phyloP scores from a whole-genome alignment of 1,140 invertebrate species.

The Marisa cornuarietis region DNA sequence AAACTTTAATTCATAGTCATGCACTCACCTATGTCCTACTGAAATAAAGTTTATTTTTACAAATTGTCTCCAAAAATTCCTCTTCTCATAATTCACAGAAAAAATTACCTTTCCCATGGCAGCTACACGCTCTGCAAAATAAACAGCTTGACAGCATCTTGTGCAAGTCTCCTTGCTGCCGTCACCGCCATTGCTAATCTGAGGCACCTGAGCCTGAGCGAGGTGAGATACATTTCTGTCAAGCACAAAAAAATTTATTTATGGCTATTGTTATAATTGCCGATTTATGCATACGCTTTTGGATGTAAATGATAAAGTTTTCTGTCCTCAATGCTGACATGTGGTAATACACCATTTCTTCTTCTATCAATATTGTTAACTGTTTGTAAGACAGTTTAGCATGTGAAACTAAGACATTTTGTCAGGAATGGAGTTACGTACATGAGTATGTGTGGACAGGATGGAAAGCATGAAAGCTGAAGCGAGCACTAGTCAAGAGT shows the following conservation, averaged over 20 bases:
- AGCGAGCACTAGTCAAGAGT: too few relatives aligned
- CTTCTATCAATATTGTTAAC: too few relatives aligned
- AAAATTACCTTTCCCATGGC: slow-evolving; percentile 93
- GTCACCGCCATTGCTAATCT: slow-evolving; percentile 27
- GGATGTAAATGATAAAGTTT: too few relatives aligned
- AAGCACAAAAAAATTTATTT: neutral
- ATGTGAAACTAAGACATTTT: neutral
- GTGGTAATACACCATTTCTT: neutral
- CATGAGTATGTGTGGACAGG: too few relatives aligned
- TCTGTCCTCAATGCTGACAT: too few relatives aligned
- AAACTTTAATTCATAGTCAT: neutral
- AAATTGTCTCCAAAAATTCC: too few relatives aligned
- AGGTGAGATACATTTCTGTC: slow-evolving; percentile 51
- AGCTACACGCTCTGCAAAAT: slow-evolving; percentile 96
- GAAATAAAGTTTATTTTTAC: too few relatives aligned
- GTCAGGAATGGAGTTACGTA: too few relatives aligned
- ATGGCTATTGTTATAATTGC: neutral
- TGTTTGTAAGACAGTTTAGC: neutral
- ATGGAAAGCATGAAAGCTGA: too few relatives aligned
- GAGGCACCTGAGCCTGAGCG: slow-evolving; percentile 51
- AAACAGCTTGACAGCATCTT: slow-evolving; percentile 97
- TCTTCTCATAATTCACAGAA: neutral
- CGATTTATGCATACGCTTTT: neutral
- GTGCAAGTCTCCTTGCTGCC: slow-evolving; percentile 81
- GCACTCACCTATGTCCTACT: neutral